phyloP scores from a whole-genome alignment of 2,113 vertebrate genomes.

The Labeo catla region DNA sequence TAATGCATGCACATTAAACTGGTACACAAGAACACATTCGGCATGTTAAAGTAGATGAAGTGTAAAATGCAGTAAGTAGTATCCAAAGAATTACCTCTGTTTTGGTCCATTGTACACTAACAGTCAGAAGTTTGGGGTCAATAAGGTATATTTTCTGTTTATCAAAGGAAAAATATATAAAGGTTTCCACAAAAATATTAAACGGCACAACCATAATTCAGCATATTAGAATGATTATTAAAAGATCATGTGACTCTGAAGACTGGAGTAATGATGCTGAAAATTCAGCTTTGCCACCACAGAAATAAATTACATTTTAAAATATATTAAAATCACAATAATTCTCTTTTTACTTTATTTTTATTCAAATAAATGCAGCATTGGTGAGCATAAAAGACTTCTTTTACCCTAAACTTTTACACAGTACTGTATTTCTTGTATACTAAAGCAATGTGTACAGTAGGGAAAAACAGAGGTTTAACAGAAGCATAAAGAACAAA shows the following conservation, averaged over 20 bases:
- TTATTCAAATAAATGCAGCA: not conserved
- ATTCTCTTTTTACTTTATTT: not conserved
- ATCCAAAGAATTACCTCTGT: not conserved
- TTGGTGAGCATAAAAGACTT: not conserved
- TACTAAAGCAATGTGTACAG: not conserved
- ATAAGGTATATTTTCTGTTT: not conserved
- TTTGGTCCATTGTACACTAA: not conserved
- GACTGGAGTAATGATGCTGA: too few species aligned
- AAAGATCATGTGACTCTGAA: too few species aligned
- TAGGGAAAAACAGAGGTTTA: not conserved
- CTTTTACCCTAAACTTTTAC: not conserved
- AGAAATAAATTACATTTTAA: too few species aligned
- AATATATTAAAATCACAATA: not conserved
- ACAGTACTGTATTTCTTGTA: not conserved
- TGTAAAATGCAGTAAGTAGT: not conserved
- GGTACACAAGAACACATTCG: not conserved
- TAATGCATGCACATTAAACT: not conserved
- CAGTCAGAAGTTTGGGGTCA: not conserved
- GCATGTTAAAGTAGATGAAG: not conserved
- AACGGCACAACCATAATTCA: not conserved
- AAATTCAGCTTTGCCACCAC: too few species aligned
- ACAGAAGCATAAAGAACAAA: conserved; percentile 4
- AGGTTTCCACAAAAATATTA: not conserved
- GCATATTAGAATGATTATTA: too few species aligned
- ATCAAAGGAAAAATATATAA: not conserved